A percentile compares a stretch with the other conserved stretches of the same genome.
Conservation (phyloP, 1,140 invertebrate genomes). For the Teleogryllus occipitalis region DNA sequence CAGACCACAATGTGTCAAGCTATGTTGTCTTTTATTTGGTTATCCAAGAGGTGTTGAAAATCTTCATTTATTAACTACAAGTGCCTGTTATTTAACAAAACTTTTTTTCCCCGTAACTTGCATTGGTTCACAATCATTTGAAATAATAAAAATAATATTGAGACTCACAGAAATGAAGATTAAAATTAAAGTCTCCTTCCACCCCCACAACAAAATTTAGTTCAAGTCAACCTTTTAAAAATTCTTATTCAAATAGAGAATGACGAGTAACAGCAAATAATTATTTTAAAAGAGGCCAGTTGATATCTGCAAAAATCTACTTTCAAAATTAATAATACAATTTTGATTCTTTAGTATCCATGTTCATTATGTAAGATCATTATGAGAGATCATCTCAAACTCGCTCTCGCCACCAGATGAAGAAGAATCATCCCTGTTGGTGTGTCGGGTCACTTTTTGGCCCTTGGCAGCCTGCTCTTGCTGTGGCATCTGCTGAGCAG, state of each 20-base stretch:
- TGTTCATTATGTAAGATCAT: slow-evolving; percentile 16
- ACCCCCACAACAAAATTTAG: no score
- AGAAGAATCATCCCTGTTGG: not conserved
- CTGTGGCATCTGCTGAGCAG: not conserved
- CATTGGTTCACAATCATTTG: no score
- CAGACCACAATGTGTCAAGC: not conserved
- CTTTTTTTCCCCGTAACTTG: no score
- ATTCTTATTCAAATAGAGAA: not conserved
- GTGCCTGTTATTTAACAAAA: no score
- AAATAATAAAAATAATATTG: no score
- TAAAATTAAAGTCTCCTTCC: no score
- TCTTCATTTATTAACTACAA: no score
- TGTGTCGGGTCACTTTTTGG: not conserved
- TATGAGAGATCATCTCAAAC: slow-evolving; percentile 19
- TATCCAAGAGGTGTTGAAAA: no score
- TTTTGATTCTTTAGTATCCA: not conserved
- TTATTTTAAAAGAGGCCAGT: not conserved
- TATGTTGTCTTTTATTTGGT: no score
- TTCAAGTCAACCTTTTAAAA: not conserved
- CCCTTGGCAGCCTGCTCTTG: not conserved
- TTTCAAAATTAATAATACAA: not conserved
- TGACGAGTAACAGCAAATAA: not conserved
- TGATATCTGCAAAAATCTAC: not conserved
- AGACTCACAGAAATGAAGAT: no score
- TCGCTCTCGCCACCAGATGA: slow-evolving; percentile 16